Evolutionary conservation across 2,113 vertebrate species (phyloP).

Genomic region (Actenoides hombroni): DNA sequence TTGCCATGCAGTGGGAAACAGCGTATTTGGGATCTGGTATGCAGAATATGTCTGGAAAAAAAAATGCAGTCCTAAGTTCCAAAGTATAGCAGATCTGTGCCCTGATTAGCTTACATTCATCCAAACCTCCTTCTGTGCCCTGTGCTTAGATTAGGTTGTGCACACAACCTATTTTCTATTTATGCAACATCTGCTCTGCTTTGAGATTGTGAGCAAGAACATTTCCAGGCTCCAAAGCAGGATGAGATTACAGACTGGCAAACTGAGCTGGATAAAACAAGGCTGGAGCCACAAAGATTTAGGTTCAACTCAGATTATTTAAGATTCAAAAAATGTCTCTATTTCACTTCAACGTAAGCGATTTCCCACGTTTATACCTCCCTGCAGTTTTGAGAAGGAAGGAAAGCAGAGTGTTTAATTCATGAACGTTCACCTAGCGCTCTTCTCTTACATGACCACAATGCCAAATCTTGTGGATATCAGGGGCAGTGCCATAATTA

Average conservation of each 20-base stretch:
- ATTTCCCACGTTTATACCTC: constrained; percentile 12
- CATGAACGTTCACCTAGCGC: constrained; percentile 6
- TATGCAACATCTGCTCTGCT: constrained; percentile 61
- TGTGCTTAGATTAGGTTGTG: constrained; percentile 45
- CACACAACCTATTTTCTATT: constrained; percentile 64
- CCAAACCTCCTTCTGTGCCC: constrained; percentile 32
- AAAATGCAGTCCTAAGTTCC: background rate
- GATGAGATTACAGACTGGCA: constrained; percentile 45
- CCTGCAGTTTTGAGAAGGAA: constrained; percentile 19
- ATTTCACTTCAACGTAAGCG: background rate
- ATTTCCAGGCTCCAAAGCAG: constrained; percentile 60
- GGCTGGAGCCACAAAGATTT: constrained; percentile 19
- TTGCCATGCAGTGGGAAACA: background rate
- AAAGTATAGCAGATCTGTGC: constrained; percentile 9
- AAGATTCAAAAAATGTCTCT: constrained; percentile 33
- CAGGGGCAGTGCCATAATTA: constrained; percentile 49
- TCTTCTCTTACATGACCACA: constrained; percentile 37
- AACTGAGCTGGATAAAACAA: constrained; percentile 52
- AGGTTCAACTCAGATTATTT: constrained; percentile 33
- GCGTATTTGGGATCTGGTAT: background rate
- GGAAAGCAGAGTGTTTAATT: constrained; percentile 41
- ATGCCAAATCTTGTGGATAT: constrained; percentile 40
- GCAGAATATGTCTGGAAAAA: background rate
- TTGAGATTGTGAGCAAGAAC: constrained; percentile 56
- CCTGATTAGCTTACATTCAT: constrained; percentile 35